A percentile compares a stretch with the other conserved stretches of the same genome.
Conservation (phyloP, 2,888 invertebrate species). For the Lordiphosa fenestrarum region DNA sequence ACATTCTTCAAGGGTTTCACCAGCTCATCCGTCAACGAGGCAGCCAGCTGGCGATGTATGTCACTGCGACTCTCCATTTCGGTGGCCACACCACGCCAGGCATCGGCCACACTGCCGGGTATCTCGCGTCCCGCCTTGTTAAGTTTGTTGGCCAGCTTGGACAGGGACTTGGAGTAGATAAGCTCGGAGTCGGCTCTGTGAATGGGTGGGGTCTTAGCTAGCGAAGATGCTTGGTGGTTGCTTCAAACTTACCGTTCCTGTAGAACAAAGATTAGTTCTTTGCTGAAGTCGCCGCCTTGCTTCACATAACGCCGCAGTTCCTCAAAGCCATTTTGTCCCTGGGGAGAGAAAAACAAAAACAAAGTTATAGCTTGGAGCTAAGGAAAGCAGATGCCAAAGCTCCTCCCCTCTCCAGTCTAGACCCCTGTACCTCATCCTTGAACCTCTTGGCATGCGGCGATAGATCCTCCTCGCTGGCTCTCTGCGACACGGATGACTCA, state of each 20-base stretch:
- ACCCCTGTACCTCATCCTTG: conserved; percentile 70
- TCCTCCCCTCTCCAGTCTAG: conserved; percentile 6
- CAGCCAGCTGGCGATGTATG: conserved; percentile 91
- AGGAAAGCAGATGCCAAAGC: background rate
- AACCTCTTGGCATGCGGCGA: conserved; percentile 70
- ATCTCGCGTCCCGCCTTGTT: conserved; percentile 90
- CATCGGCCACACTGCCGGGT: conserved; percentile 90
- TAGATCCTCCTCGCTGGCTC: conserved; percentile 63
- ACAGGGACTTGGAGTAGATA: conserved; percentile 93
- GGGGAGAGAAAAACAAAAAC: conserved; percentile 75
- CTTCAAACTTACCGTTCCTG: conserved; percentile 89
- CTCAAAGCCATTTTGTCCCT: conserved; percentile 97
- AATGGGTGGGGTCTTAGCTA: too few relatives aligned
- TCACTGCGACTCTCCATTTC: conserved; percentile 96
- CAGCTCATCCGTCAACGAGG: conserved; percentile 90
- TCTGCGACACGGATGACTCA: conserved; percentile 65
- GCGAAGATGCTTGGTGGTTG: too few relatives aligned
- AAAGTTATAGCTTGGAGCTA: background rate
- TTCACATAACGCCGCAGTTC: conserved; percentile 95
- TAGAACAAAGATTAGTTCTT: conserved; percentile 92
- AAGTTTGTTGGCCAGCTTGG: conserved; percentile 92
- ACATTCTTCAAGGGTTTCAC: conserved; percentile 91
- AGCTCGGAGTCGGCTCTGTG: conserved; percentile 93
- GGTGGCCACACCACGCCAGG: conserved; percentile 94
- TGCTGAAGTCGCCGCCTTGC: conserved; percentile 96